These are phyloP conservation scores for Dermochelys coriacea DNA, from an alignment of 2,797 vertebrate genomes.

Conservation along the genomic window DNA sequence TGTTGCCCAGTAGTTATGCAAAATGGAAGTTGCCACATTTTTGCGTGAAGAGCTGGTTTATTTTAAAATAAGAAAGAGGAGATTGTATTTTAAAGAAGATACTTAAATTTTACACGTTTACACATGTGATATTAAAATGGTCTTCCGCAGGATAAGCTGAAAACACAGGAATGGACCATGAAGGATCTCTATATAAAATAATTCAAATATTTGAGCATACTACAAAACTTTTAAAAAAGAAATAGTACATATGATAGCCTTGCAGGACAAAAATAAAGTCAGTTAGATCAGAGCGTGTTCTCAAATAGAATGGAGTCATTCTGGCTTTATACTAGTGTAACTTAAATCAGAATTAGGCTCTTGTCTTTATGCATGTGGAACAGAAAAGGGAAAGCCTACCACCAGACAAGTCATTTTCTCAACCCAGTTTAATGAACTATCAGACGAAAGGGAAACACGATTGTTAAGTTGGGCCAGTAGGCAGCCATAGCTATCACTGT, in stretches of 20 bases:
- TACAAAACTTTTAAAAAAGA: neutral
- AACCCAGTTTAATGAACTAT: neutral
- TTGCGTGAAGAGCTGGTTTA: neutral
- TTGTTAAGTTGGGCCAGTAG: constrained; percentile 46
- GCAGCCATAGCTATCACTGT: constrained; percentile 28
- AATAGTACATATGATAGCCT: accelerated
- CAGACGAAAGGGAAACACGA: neutral
- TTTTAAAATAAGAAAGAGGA: neutral
- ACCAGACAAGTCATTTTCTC: neutral
- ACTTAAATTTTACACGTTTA: neutral
- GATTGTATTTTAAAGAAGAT: neutral
- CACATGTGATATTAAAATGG: neutral
- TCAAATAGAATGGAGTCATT: neutral
- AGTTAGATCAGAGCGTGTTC: neutral
- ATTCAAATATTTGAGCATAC: accelerated
- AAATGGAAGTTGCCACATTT: neutral
- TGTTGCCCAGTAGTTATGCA: accelerated
- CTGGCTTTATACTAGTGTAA: neutral
- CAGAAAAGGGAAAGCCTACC: neutral
- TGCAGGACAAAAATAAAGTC: neutral
- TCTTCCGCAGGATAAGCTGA: neutral
- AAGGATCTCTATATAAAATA: neutral
- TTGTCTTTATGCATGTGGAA: neutral
- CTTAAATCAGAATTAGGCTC: neutral
- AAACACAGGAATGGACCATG: neutral